phyloP scores from a whole-genome alignment of 2,113 vertebrate species.

The Pteronura brasiliensis region DNA sequence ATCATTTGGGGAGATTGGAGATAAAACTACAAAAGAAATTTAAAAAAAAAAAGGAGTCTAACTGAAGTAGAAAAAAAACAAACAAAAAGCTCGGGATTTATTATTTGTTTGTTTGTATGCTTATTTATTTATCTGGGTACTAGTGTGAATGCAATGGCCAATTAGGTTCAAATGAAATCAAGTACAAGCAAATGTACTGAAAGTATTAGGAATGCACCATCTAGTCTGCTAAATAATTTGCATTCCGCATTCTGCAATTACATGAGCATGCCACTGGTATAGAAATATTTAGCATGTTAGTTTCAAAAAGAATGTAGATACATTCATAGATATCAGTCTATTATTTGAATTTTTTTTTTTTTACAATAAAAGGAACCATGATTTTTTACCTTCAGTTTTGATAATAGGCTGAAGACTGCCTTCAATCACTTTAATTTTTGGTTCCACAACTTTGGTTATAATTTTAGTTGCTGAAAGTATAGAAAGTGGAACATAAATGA shows the following conservation, averaged over 20 bases:
- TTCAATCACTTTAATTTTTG: constrained; percentile 87
- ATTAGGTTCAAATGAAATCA: constrained; percentile 34
- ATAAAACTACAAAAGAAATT: background rate
- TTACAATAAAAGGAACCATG: constrained; percentile 25
- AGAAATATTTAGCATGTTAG: constrained; percentile 70
- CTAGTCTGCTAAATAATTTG: constrained; percentile 17
- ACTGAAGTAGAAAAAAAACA: background rate
- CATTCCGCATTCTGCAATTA: constrained; percentile 8
- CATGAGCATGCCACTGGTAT: constrained; percentile 58
- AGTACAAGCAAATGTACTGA: constrained; percentile 79
- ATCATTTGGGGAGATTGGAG: background rate
- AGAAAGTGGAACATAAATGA: constrained; percentile 80
- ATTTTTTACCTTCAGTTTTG: constrained; percentile 85
- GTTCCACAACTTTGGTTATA: constrained; percentile 80
- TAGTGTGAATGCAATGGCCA: background rate
- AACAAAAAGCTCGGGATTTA: background rate
- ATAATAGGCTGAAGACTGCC: constrained; percentile 84
- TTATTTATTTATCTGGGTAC: constrained; percentile 23
- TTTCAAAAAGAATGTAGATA: constrained; percentile 64
- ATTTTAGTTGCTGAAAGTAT: constrained; percentile 83
- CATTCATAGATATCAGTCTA: constrained; percentile 52
- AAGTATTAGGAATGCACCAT: constrained; percentile 48
- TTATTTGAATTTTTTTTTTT: constrained; percentile 35
- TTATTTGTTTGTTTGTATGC: background rate
- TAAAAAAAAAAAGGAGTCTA: background rate